phyloP scores from a whole-genome alignment of 2,888 invertebrate genomes.

The Sycophila texana region DNA sequence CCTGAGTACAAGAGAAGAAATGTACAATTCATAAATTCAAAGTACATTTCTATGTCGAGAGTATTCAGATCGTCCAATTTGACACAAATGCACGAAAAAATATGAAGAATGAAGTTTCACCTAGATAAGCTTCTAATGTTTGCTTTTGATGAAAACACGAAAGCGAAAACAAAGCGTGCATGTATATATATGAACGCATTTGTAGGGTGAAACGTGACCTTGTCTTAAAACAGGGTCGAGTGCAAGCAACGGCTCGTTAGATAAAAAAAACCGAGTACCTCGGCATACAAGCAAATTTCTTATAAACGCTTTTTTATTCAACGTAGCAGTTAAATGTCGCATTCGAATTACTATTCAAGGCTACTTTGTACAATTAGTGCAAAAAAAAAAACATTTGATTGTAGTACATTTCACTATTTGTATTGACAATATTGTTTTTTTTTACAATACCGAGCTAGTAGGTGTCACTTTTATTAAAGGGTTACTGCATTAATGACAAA shows the following conservation, averaged over 20 bases:
- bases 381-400: too few species aligned
- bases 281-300: constrained; percentile 11
- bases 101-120: not conserved
- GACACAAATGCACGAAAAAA: not conserved
- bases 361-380: too few species aligned
- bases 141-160: constrained; percentile 11
- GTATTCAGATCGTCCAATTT: not conserved
- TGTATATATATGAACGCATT: not conserved
- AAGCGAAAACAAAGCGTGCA: constrained; percentile 35
- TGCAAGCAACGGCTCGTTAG: constrained; percentile 27
- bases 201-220: constrained; percentile 26
- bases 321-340: not conserved
- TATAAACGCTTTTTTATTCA: constrained; percentile 1
- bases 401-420: too few species aligned
- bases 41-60: not conserved
- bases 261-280: constrained; percentile 37
- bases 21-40: too few species aligned
- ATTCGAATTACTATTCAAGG: constrained; percentile 9
- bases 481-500: too few species aligned
- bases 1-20: too few species aligned
- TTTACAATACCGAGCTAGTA: not conserved
- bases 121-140: constrained; percentile 3
- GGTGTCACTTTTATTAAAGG: too few species aligned
- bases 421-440: not conserved
- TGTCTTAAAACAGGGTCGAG: constrained; percentile 46